Evolutionary conservation across 2,797 vertebrate genomes (phyloP).

Genomic region (Phataginus tetradactyla): DNA sequence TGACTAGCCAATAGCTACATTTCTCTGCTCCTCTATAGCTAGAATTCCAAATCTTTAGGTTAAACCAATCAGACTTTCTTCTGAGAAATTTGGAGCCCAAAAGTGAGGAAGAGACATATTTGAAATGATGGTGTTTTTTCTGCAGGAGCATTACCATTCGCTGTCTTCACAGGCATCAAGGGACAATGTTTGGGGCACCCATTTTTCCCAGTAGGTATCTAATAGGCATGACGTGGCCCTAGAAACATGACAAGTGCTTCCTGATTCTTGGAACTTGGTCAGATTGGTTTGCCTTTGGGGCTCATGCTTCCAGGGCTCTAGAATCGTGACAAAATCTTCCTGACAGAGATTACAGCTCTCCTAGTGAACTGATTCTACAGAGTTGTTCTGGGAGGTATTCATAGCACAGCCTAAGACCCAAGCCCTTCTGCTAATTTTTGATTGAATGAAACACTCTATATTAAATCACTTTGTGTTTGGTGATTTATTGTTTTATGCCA

Average conservation of each 20-base stretch:
- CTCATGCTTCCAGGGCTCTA: neutral
- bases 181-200: neutral
- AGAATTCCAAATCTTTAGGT: neutral
- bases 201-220: neutral
- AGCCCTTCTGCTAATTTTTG: neutral
- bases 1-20: neutral
- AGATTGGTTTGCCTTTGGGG: neutral
- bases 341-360: neutral
- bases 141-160: neutral
- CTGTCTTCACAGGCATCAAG: neutral
- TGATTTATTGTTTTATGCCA: neutral
- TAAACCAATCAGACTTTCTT: neutral
- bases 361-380: neutral
- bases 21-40: neutral
- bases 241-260: neutral
- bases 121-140: neutral
- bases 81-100: neutral
- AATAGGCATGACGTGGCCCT: neutral
- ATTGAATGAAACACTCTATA: neutral
- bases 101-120: neutral
- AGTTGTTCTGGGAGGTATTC: neutral
- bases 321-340: neutral
- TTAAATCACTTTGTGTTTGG: slow-evolving; percentile 5
- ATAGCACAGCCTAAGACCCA: neutral
- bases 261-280: neutral